These are phyloP conservation scores for Galago senegalensis DNA, from an alignment of 2,797 vertebrate genomes.

Conservation along the genomic window DNA sequence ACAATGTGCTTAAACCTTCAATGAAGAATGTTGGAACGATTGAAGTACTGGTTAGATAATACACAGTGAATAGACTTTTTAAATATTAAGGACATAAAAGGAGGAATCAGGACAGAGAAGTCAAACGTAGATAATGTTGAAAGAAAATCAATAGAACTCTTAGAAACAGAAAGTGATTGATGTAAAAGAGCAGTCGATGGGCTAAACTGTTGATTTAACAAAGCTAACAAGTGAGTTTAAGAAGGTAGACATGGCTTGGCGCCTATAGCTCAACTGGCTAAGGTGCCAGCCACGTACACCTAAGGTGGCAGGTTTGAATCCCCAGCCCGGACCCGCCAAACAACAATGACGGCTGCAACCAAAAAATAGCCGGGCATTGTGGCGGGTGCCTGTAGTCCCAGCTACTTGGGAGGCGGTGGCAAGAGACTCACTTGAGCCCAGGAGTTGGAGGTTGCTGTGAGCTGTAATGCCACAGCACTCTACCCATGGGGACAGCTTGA, in stretches of 20 bases:
- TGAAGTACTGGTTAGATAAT: not conserved
- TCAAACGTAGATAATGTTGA: not conserved
- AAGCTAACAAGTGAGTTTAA: not conserved
- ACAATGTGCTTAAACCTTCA: not conserved
- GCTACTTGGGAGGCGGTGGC: no score
- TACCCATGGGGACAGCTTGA: no score
- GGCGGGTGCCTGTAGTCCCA: no score
- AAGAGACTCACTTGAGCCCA: no score
- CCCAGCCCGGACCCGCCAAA: no score
- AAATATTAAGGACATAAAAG: not conserved
- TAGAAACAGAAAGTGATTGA: not conserved
- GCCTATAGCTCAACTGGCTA: no score
- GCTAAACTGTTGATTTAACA: not conserved
- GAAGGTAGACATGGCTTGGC: not conserved
- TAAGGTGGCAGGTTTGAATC: no score
- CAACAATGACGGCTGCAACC: no score
- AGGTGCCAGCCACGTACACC: no score
- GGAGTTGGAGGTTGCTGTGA: no score
- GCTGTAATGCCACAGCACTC: no score
- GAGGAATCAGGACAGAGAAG: not conserved
- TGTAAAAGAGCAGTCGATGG: not conserved
- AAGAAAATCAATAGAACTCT: not conserved
- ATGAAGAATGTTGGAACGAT: not conserved
- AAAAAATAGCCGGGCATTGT: no score
- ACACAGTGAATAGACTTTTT: not conserved